Evolutionary conservation across 2,113 vertebrate genomes (phyloP).

Genomic region (Nibea albiflora): DNA sequence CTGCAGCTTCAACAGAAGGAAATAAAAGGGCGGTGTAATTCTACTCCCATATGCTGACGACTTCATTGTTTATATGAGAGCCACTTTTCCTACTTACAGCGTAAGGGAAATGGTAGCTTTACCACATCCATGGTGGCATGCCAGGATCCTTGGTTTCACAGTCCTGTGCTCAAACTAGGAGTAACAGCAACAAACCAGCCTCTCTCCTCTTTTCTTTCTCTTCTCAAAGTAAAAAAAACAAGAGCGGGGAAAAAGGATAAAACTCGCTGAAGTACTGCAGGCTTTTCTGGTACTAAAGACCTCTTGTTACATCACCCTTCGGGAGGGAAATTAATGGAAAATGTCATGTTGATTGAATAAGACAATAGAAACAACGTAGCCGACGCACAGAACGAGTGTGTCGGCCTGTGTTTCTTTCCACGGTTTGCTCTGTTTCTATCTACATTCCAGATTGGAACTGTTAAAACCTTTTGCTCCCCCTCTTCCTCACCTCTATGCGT

Average conservation of each 20-base stretch:
- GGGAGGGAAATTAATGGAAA: conserved; percentile 27
- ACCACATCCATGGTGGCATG: conserved; percentile 29
- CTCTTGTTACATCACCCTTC: conserved; percentile 45
- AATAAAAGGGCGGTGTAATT: not conserved
- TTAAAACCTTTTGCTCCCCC: conserved; percentile 44
- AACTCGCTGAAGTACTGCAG: conserved; percentile 55
- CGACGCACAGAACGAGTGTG: conserved; percentile 22
- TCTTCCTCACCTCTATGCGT: conserved; percentile 67
- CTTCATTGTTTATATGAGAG: conserved; percentile 17
- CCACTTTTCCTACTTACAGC: conserved; percentile 28
- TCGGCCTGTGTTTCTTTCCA: conserved; percentile 51
- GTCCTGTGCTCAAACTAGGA: conserved; percentile 70
- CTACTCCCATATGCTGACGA: conserved; percentile 20
- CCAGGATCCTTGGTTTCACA: conserved; percentile 62
- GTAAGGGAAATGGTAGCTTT: not conserved
- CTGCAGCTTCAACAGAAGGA: not conserved
- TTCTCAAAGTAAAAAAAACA: conserved; percentile 61
- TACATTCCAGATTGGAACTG: conserved; percentile 88
- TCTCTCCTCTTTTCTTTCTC: conserved; percentile 72
- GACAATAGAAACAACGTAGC: conserved; percentile 35
- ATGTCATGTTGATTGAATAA: conserved; percentile 54
- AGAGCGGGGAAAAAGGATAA: conserved; percentile 8
- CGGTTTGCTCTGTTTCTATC: conserved; percentile 81
- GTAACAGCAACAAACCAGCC: conserved; percentile 36
- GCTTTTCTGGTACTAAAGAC: conserved; percentile 83